phyloP scores from a whole-genome alignment of 2,113 vertebrate species.

The Mandrillus leucophaeus region DNA sequence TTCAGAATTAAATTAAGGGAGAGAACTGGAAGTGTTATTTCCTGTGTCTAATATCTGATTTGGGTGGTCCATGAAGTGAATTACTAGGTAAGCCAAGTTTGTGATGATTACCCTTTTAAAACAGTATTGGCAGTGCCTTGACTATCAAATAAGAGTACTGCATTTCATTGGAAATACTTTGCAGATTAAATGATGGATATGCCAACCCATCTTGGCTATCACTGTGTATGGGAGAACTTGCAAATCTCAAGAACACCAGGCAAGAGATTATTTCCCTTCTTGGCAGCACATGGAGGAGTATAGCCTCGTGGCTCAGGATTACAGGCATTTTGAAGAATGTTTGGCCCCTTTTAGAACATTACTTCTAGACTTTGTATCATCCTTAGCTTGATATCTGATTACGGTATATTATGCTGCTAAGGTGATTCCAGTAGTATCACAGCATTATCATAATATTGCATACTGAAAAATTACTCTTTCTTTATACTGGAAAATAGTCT shows the following conservation, averaged over 20 bases:
- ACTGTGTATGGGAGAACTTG: accelerated
- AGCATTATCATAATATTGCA: too few species aligned
- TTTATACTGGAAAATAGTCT: neutral
- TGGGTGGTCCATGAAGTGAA: neutral
- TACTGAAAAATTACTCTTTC: neutral
- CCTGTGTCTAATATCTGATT: too few species aligned
- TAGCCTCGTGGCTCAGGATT: accelerated
- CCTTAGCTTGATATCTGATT: accelerated
- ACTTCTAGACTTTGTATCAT: neutral
- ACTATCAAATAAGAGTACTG: neutral
- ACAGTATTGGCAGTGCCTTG: neutral
- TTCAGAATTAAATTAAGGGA: neutral
- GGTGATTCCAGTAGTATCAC: neutral
- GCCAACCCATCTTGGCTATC: accelerated
- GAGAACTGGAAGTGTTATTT: neutral
- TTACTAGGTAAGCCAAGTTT: neutral
- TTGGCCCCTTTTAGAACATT: neutral
- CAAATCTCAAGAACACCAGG: too few species aligned
- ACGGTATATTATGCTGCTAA: accelerated
- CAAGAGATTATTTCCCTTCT: neutral
- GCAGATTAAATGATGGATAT: neutral
- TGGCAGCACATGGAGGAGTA: too few species aligned
- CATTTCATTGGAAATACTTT: too few species aligned
- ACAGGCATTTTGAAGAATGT: neutral
- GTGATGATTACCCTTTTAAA: neutral